phyloP scores from a whole-genome alignment of 2,888 invertebrate genomes.

The Xestia xanthographa region DNA sequence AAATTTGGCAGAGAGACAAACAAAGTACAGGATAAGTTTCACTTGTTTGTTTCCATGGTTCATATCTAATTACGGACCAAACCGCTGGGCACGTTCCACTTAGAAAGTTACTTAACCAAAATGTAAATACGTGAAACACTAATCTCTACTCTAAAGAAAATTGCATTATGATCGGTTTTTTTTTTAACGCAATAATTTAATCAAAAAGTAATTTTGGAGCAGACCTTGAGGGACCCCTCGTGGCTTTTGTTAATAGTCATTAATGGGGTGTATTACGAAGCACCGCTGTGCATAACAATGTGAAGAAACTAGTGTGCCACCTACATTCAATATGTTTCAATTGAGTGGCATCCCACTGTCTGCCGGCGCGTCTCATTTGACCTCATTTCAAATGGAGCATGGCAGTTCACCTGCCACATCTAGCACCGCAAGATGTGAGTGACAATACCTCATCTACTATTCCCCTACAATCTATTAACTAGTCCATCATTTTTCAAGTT shows the following conservation, averaged over 20 bases:
- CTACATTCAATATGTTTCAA: slow-evolving; percentile 81
- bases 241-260: slow-evolving; percentile 44
- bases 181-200: slow-evolving; percentile 40
- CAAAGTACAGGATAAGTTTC: slow-evolving; percentile 40
- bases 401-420: slow-evolving; percentile 74
- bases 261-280: slow-evolving; percentile 64
- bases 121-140: slow-evolving; percentile 25
- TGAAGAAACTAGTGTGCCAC: slow-evolving; percentile 72
- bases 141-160: slow-evolving; percentile 24
- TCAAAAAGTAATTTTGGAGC: slow-evolving; percentile 36
- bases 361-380: slow-evolving; percentile 78
- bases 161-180: slow-evolving; percentile 30
- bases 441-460: slow-evolving; percentile 38
- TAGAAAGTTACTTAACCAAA: slow-evolving; percentile 33
- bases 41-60: slow-evolving; percentile 51
- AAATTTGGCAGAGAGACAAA: slow-evolving; percentile 31
- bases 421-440: slow-evolving; percentile 41
- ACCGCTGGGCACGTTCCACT: slow-evolving; percentile 33
- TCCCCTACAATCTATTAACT: slow-evolving; percentile 21
- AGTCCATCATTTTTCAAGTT: slow-evolving; percentile 25
- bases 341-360: slow-evolving; percentile 79
- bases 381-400: slow-evolving; percentile 80
- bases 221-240: slow-evolving; percentile 43
- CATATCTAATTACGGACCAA: slow-evolving; percentile 41
- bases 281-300: slow-evolving; percentile 65